Evolutionary conservation across 2,797 vertebrate species (phyloP).

Genomic region (Cyprinodon diabolis): DNA sequence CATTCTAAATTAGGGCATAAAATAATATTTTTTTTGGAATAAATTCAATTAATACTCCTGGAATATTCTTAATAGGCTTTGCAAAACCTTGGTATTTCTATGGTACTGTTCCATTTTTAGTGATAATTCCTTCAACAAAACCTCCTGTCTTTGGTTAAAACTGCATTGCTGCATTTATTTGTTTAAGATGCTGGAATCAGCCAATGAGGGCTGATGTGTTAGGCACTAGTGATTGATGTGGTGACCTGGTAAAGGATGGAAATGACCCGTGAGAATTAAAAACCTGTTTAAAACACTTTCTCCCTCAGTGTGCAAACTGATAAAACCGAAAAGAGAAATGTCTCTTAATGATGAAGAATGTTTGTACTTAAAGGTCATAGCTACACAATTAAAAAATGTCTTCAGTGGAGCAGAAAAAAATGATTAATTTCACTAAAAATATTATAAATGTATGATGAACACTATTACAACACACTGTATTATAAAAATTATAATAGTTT

Average conservation of each 20-base stretch:
- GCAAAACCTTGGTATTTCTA: no score
- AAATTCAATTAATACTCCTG: no score
- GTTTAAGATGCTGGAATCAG: constrained; percentile 51
- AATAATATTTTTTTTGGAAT: no score
- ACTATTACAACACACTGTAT: no score
- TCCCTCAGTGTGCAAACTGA: constrained; percentile 3
- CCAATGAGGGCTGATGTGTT: constrained; percentile 34
- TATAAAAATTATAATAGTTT: no score
- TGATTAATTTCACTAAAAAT: no score
- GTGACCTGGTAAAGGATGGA: constrained; percentile 81
- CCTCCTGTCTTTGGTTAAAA: not conserved
- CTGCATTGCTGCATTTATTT: constrained; percentile 79
- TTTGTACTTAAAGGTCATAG: not conserved
- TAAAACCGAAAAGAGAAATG: not conserved
- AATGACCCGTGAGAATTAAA: constrained; percentile 59
- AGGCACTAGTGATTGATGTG: constrained; percentile 82
- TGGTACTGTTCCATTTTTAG: not conserved
- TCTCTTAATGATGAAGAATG: not conserved
- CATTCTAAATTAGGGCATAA: no score
- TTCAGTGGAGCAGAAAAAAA: no score
- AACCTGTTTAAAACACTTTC: constrained; percentile 45
- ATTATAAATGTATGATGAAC: no score
- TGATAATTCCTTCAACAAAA: not conserved
- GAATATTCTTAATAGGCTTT: no score
- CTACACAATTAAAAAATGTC: no score